Base-by-base conservation (phyloP, 2,888 invertebrate genomes). In the Drosophila tripunctata region DNA sequence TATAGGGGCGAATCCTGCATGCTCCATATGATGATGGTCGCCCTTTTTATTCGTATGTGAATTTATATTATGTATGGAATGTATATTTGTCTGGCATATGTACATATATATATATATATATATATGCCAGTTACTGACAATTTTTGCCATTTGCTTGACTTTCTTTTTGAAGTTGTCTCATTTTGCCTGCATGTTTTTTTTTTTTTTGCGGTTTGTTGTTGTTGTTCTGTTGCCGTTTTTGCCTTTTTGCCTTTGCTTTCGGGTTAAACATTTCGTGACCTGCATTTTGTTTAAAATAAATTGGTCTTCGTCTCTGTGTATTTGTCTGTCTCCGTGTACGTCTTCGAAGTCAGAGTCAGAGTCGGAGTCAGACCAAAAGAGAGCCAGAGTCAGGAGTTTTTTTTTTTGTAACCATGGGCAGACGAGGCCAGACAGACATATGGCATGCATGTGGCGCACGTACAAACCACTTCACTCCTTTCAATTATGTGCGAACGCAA, bases 231-330 rank as follows among this genome's bases (percentile, higher is more conserved):
- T 52, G 62, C 52, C 61, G n/a, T 43, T 24, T 15, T 30, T 56
- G 56, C 31, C 22, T 55, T 66, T 22, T 55, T 65, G 62, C 52
- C 50, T 52, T 51, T 58, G 56, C 50, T 57, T 68, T 73, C 85
- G 87, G 87, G 75, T 75, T 78, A 70, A 84, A 75, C 78, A 84
- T 84, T 87, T 82, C 81, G 87, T 82, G 81, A 82, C 87, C 81
- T 84, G 81, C 87, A 84, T 82, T 82, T 80, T 81, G 78, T 81
- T 86, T 82, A 67, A 84, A 87, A 87, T 87, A 87, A 84, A 87
- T 87, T 82, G 75, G 85, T 83, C 79, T 72, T 45, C 24, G 57
- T 52, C 52, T 47, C 12, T n/a, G 44, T 24, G 22, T 24, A 3
- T n/a, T n/a, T n/a, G n/a, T n/a, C 48, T 27, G 57, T 52, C 52